These are phyloP conservation scores for Calcarius ornatus DNA, from an alignment of 2,113 vertebrate genomes.

Conservation along the genomic window DNA sequence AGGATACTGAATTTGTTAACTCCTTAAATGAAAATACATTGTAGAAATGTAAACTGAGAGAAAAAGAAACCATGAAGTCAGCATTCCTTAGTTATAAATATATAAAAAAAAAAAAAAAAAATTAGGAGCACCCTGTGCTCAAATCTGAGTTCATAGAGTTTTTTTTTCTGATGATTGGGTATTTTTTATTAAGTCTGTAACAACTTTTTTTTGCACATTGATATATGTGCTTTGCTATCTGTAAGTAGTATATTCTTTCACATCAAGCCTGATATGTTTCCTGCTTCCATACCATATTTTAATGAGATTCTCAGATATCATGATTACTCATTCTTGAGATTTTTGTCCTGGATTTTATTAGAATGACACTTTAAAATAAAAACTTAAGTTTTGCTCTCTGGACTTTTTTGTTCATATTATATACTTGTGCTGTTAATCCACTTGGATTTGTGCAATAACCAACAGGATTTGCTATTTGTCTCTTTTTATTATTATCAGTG, in stretches of 20 bases:
- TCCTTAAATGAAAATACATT: neutral
- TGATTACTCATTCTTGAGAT: neutral
- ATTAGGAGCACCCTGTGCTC: neutral
- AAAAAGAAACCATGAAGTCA: neutral
- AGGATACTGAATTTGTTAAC: neutral
- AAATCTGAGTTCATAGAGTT: neutral
- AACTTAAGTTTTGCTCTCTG: neutral
- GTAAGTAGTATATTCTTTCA: neutral
- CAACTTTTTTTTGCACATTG: neutral
- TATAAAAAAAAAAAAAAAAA: neutral
- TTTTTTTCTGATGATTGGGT: neutral
- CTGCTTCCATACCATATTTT: neutral
- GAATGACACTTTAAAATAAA: neutral
- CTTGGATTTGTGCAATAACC: neutral
- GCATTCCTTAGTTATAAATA: neutral
- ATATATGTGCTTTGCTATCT: neutral
- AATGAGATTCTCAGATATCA: neutral
- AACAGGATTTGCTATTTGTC: neutral
- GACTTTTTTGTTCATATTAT: neutral
- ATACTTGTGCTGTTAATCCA: neutral
- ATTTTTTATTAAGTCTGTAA: neutral
- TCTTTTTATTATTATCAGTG: neutral
- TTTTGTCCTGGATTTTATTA: neutral
- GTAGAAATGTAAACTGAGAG: neutral
- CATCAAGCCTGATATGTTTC: neutral